phyloP scores from a whole-genome alignment of 23 tunicate genomes.

The Diplosoma virens region DNA sequence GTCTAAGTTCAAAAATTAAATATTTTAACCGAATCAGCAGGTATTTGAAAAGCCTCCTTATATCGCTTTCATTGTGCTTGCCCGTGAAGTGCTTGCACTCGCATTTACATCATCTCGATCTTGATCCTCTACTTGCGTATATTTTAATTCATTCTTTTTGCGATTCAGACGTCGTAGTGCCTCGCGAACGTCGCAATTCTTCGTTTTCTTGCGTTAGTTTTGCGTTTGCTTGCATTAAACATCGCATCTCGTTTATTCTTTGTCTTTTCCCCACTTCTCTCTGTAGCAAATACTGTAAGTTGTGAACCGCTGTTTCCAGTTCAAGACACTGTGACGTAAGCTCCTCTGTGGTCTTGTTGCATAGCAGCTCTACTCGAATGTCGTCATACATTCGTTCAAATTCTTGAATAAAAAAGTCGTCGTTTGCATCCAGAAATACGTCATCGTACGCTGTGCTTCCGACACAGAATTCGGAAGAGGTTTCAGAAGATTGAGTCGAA shows the following conservation, averaged over 20 bases:
- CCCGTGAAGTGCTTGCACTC: too few relatives aligned
- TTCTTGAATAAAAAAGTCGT: conserved; percentile 18
- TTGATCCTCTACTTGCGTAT: too few relatives aligned
- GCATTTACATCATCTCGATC: too few relatives aligned
- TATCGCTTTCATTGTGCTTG: too few relatives aligned
- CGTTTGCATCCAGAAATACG: conserved; percentile 4
- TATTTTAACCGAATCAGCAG: too few relatives aligned
- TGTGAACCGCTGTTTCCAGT: conserved; percentile 58
- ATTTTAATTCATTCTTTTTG: too few relatives aligned
- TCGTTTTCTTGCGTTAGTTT: conserved; percentile 38
- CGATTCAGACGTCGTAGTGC: too few relatives aligned
- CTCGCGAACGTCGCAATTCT: neutral
- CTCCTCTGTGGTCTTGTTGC: conserved; percentile 24
- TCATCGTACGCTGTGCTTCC: neutral
- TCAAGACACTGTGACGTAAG: conserved; percentile 44
- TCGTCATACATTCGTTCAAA: conserved; percentile 66
- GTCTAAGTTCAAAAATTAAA: too few relatives aligned
- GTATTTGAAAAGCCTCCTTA: too few relatives aligned
- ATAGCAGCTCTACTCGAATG: conserved; percentile 34
- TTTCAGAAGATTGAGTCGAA: neutral
- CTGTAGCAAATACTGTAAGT: conserved; percentile 42
- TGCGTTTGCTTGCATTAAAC: conserved; percentile 24
- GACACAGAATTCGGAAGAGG: neutral
- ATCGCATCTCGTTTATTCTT: conserved; percentile 37
- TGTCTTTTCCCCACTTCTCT: conserved; percentile 38